Conservation (phyloP, 2,797 vertebrate species). For the Craterocephalus amniculus region DNA sequence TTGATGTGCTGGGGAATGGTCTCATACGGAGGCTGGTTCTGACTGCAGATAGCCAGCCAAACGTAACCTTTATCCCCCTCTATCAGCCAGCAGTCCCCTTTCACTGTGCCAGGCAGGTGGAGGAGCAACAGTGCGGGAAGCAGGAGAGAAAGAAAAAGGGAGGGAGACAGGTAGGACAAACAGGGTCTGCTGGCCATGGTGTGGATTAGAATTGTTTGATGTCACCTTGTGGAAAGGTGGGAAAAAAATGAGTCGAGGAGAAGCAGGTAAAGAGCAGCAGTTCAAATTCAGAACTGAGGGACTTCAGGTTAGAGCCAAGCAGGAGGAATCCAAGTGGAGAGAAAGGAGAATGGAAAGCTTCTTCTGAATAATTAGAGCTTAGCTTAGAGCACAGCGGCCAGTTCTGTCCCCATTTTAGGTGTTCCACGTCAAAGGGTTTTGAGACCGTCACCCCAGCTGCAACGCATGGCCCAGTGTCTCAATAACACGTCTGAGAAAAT, state of each 20-base stretch:
- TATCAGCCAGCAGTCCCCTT: slow-evolving; percentile 97
- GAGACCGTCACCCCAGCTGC: slow-evolving; percentile 59
- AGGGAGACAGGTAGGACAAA: slow-evolving; percentile 42
- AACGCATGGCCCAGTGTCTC: slow-evolving; percentile 72
- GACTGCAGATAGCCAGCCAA: slow-evolving; percentile 99
- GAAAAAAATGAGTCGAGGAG: slow-evolving; percentile 9
- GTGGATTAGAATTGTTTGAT: slow-evolving; percentile 34
- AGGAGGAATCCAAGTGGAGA: slow-evolving; percentile 38
- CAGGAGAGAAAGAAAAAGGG: slow-evolving; percentile 46
- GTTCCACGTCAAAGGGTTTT: slow-evolving; percentile 68
- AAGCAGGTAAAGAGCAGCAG: slow-evolving; percentile 32
- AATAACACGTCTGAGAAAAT: slow-evolving; percentile 22
- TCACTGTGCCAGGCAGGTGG: slow-evolving; percentile 74
- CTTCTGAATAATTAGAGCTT: slow-evolving; percentile 70
- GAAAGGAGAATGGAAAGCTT: slow-evolving; percentile 43
- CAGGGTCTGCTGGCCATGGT: slow-evolving; percentile 73
- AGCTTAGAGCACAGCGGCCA: slow-evolving; percentile 57
- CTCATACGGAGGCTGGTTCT: slow-evolving; percentile 98
- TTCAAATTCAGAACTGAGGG: slow-evolving; percentile 38
- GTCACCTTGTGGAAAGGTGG: slow-evolving; percentile 36
- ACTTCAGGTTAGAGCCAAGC: slow-evolving; percentile 33
- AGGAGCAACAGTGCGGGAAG: slow-evolving; percentile 73
- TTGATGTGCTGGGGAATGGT: slow-evolving; percentile 99
- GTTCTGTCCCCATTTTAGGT: slow-evolving; percentile 78
- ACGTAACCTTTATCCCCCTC: slow-evolving; percentile 99